Conservation (phyloP, 1,140 invertebrate genomes). For the Lasaia peninsularis region DNA sequence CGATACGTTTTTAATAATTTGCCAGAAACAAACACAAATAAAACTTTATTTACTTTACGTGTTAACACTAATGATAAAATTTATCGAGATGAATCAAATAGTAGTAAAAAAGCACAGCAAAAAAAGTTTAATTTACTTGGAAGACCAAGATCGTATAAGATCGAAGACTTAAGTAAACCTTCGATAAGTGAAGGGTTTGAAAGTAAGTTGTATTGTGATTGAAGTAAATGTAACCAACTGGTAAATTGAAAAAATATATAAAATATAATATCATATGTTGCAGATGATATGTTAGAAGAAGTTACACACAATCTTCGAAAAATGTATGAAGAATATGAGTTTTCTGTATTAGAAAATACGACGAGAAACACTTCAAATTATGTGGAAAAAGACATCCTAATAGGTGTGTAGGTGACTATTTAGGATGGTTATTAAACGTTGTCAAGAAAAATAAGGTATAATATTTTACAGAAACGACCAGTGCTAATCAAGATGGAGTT, state of each 20-base stretch:
- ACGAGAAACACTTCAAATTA: not conserved
- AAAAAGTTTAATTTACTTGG: conserved; percentile 38
- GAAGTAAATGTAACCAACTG: conserved; percentile 20
- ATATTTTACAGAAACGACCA: not conserved
- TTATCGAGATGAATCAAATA: conserved; percentile 5
- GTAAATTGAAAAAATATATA: conserved; percentile 18
- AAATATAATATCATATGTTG: conserved; percentile 36
- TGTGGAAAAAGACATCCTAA: not conserved
- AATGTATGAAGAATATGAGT: conserved; percentile 41
- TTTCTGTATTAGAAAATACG: conserved; percentile 20
- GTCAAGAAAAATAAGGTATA: not conserved
- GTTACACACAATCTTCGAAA: conserved; percentile 25
- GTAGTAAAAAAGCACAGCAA: conserved; percentile 18
- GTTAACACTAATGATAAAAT: not conserved
- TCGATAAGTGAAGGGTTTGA: conserved; percentile 18
- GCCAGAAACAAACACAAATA: not conserved
- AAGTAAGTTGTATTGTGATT: conserved; percentile 35
- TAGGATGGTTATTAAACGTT: not conserved
- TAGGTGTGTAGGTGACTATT: not conserved
- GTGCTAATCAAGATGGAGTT: not conserved
- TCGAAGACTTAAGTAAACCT: conserved; percentile 44
- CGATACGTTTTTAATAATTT: not conserved
- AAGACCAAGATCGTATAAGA: conserved; percentile 50
- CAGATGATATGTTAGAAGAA: conserved; percentile 39
- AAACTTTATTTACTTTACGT: not conserved